Evolutionary conservation across 2,888 invertebrate genomes (phyloP).

Genomic region (Thelaira solivaga): DNA sequence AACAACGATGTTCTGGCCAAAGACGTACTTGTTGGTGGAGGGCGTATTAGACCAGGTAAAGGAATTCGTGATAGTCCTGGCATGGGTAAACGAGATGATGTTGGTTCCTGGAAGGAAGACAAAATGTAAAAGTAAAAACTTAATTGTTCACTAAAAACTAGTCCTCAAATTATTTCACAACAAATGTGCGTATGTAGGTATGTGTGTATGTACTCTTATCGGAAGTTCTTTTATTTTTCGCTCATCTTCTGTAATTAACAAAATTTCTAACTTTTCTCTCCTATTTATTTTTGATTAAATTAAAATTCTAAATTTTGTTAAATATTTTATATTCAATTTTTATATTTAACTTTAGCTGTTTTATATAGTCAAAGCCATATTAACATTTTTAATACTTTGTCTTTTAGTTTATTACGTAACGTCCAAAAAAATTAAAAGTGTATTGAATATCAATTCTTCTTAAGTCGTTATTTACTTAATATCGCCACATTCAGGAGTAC

Average conservation of each 20-base stretch:
- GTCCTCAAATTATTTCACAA: too few species aligned
- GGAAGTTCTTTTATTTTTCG: too few species aligned
- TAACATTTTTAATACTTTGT: conserved; percentile 8
- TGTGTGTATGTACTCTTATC: too few species aligned
- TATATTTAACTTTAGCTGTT: background rate
- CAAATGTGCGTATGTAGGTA: too few species aligned
- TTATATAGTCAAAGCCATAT: background rate
- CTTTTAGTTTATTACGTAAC: background rate
- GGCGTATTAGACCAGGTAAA: conserved; percentile 70
- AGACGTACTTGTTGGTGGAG: conserved; percentile 38
- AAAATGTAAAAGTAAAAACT: background rate
- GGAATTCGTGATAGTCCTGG: conserved; percentile 73
- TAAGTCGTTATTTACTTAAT: conserved; percentile 4
- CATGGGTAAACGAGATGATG: conserved; percentile 71
- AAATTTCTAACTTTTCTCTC: too few species aligned
- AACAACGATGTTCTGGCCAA: conserved; percentile 57
- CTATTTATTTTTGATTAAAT: too few species aligned
- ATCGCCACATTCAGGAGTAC: too few species aligned
- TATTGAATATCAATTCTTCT: conserved; percentile 46
- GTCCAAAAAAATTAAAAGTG: conserved; percentile 7
- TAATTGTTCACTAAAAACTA: too few species aligned
- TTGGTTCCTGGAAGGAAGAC: conserved; percentile 69
- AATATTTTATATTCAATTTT: too few species aligned
- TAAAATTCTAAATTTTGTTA: too few species aligned
- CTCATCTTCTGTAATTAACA: too few species aligned